Percentiles rank a stretch among this genome's conserved stretches.
phyloP scores from a whole-genome alignment of 64 coral and sea anemone species.

The Dendronephthya gigantea region DNA sequence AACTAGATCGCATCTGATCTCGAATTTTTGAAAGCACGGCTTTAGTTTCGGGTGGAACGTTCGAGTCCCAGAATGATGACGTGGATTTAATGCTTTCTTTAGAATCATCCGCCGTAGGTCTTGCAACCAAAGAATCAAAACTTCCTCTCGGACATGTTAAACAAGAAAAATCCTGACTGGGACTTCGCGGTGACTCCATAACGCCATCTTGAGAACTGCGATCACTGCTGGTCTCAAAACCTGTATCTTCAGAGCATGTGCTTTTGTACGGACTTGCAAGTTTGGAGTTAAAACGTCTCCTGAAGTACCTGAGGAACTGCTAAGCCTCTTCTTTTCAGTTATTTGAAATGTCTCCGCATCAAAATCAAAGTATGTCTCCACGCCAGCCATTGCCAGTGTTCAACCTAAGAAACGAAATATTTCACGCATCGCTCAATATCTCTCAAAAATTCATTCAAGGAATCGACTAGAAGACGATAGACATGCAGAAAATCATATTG shows the following conservation, averaged over 20 bases:
- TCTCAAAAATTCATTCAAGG: not conserved
- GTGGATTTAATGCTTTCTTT: not conserved
- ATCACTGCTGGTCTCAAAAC: conserved; percentile 2
- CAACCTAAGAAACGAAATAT: not conserved
- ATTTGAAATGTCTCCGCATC: conserved; percentile 1
- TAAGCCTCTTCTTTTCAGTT: not conserved
- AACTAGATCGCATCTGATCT: conserved; percentile 73
- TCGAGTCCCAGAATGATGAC: conserved; percentile 16
- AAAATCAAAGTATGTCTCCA: conserved; percentile 6
- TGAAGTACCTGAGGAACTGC: not conserved
- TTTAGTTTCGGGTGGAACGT: conserved; percentile 67
- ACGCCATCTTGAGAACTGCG: not conserved
- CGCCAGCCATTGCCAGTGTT: not conserved
- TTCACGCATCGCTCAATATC: not conserved
- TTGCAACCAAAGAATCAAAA: not conserved
- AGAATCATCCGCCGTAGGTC: not conserved
- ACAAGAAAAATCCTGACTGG: not conserved
- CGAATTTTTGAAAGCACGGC: conserved; percentile 58
- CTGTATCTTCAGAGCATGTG: not conserved
- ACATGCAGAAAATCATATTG: too few species aligned
- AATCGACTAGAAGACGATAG: not conserved
- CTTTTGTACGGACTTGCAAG: not conserved
- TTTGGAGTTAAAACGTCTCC: not conserved
- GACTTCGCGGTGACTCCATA: not conserved
- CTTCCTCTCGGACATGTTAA: not conserved